These are phyloP conservation scores for Formicarius rufipectus DNA, from an alignment of 2,113 vertebrate species.

Conservation along the genomic window DNA sequence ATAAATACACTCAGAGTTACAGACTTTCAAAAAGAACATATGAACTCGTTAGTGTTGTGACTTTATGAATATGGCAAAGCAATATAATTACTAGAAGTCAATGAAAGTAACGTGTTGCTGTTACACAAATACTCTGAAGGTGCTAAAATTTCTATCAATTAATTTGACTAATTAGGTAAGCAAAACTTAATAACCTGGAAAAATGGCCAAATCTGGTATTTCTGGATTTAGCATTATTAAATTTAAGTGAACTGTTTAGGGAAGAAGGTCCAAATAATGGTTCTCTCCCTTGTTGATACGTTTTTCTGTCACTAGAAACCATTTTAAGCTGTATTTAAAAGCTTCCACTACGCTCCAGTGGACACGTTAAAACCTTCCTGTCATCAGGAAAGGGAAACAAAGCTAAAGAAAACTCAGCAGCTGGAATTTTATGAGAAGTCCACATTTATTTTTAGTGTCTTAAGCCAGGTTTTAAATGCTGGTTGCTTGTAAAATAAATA, in stretches of 20 bases:
- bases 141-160: background rate
- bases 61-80: background rate
- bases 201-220: background rate
- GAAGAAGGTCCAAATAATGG: background rate
- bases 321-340: background rate
- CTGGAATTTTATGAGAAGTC: background rate
- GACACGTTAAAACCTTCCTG: background rate
- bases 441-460: background rate
- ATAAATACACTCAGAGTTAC: background rate
- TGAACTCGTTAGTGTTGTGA: background rate
- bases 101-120: background rate
- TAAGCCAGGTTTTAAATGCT: background rate
- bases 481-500: background rate
- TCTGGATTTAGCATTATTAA: background rate
- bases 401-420: background rate
- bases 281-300: background rate
- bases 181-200: background rate
- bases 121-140: background rate
- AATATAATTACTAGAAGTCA: background rate
- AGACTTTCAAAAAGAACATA: background rate
- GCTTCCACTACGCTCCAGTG: background rate
- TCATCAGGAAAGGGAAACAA: background rate
- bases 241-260: fast-evolving
- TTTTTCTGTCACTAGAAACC: background rate
- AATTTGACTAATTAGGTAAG: background rate